These are phyloP conservation scores for Phalacrocorax brasilianus DNA, from an alignment of 2,113 vertebrate species.

Conservation along the genomic window DNA sequence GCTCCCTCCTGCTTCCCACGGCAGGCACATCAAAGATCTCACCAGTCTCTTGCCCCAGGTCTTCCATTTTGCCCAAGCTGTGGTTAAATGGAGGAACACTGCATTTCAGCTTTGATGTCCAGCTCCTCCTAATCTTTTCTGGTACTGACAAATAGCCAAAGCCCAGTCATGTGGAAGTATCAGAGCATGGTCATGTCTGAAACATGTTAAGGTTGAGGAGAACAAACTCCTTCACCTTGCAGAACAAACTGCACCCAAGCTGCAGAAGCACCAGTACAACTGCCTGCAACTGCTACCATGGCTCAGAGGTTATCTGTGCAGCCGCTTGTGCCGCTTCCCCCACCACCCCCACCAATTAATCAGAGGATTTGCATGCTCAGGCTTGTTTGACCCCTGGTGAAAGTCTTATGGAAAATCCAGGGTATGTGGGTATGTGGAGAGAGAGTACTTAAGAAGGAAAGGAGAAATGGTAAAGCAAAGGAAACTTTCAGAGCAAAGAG, in stretches of 20 bases:
- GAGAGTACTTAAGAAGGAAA: not conserved
- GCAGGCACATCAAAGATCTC: not conserved
- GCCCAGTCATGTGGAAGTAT: not conserved
- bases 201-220: not conserved
- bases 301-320: not conserved
- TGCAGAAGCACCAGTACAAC: not conserved
- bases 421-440: not conserved
- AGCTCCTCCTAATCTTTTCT: not conserved
- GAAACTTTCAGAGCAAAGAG: not conserved
- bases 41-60: not conserved
- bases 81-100: not conserved
- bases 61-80: not conserved
- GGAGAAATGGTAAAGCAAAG: not conserved
- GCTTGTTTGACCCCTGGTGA: not conserved
- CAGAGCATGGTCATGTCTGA: not conserved
- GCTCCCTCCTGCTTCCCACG: not conserved
- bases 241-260: not conserved
- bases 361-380: not conserved
- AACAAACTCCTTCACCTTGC: not conserved
- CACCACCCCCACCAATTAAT: rapidly evolving
- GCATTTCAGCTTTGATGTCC: not conserved
- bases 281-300: not conserved
- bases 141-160: not conserved
- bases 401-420: not conserved
- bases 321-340: not conserved